phyloP scores from a whole-genome alignment of 2,113 vertebrate genomes.

The Tonatia bakeri region DNA sequence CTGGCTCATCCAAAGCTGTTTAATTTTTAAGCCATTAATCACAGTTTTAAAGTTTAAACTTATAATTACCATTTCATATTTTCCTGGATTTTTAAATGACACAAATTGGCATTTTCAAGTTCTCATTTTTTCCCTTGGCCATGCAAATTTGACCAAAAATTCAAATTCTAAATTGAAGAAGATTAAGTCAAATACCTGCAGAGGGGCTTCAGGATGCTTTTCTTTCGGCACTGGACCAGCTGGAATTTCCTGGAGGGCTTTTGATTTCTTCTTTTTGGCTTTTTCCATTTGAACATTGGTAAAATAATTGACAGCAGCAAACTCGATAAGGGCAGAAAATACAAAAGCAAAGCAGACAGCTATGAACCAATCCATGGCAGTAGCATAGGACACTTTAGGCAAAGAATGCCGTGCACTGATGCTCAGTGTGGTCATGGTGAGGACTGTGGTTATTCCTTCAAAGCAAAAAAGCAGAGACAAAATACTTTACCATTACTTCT shows the following conservation, averaged over 20 bases:
- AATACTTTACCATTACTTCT: not conserved
- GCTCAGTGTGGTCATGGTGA: conserved; percentile 98
- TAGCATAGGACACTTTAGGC: conserved; percentile 98
- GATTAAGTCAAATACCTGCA: conserved; percentile 82
- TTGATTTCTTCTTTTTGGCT: conserved; percentile 91
- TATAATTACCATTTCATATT: not conserved
- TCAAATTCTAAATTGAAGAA: not conserved
- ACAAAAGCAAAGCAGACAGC: conserved; percentile 99
- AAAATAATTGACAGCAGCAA: conserved; percentile 99
- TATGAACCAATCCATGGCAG: conserved; percentile 99
- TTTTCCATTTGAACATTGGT: conserved; percentile 92
- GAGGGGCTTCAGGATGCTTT: conserved; percentile 84
- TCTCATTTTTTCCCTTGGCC: not conserved
- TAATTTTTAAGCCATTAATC: not conserved
- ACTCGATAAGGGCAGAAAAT: conserved; percentile 98
- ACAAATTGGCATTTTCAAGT: not conserved
- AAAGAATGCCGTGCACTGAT: conserved; percentile 99
- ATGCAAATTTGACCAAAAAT: not conserved
- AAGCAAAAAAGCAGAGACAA: conserved; percentile 68
- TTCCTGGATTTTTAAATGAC: not conserved
- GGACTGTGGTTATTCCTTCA: conserved; percentile 96
- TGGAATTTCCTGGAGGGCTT: conserved; percentile 84
- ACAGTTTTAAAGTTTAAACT: not conserved
- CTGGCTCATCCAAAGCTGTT: not conserved
- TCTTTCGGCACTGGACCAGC: conserved; percentile 82